These are phyloP conservation scores for Agrypnia vestita DNA, from an alignment of 1,140 invertebrate genomes.

Conservation along the genomic window DNA sequence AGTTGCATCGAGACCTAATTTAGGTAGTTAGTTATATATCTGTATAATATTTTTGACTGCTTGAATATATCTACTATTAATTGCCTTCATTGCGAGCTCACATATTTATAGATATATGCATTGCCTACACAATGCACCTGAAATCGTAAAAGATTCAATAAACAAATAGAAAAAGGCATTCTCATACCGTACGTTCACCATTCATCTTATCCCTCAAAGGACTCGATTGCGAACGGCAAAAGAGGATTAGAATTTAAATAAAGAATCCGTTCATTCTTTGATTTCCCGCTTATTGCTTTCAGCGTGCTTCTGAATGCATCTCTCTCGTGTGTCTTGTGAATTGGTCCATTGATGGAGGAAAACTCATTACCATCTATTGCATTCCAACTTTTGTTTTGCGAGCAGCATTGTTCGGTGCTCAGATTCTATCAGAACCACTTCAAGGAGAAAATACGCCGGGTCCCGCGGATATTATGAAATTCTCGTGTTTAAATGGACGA, in stretches of 20 bases:
- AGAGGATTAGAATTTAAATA: slow-evolving; percentile 38
- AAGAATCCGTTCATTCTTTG: slow-evolving; percentile 31
- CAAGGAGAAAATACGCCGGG: slow-evolving; percentile 1
- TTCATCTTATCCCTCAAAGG: slow-evolving; percentile 11
- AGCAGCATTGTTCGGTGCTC: not conserved
- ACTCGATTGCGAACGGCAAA: not conserved
- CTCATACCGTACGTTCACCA: not conserved
- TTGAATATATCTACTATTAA: too few species aligned
- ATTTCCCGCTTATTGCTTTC: slow-evolving; percentile 42
- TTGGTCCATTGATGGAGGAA: slow-evolving; percentile 31
- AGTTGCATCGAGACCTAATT: too few species aligned
- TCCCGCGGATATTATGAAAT: not conserved
- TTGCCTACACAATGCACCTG: too few species aligned
- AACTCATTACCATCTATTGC: slow-evolving; percentile 43
- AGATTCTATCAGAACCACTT: slow-evolving; percentile 27
- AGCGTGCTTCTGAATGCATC: not conserved
- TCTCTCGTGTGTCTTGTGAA: not conserved
- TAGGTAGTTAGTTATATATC: too few species aligned
- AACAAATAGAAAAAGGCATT: too few species aligned
- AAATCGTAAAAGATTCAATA: too few species aligned
- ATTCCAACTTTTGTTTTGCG: slow-evolving; percentile 37
- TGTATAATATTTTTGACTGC: too few species aligned
- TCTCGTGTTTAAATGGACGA: not conserved
- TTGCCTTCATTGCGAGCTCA: too few species aligned
- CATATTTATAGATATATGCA: too few species aligned